Conservation (phyloP, 1,140 invertebrate species). For the Pogonomyrmex barbatus region DNA sequence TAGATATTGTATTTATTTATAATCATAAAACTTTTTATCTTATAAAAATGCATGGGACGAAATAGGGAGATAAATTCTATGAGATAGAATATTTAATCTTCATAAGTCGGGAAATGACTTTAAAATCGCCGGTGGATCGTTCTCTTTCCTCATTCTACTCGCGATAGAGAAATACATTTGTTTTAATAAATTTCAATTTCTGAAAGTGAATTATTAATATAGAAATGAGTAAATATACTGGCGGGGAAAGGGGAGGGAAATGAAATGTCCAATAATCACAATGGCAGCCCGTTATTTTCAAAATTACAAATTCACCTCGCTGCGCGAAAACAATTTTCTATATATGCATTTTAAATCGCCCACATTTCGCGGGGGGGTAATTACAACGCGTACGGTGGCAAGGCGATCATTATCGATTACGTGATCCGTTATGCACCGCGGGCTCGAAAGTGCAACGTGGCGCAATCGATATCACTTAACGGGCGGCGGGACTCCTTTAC, state of each 20-base stretch:
- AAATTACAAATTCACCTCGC: conserved; percentile 2
- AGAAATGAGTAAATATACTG: neutral
- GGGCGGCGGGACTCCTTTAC: conserved; percentile 8
- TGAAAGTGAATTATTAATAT: neutral
- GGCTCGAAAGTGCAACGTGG: conserved; percentile 33
- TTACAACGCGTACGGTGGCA: conserved; percentile 7
- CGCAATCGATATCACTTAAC: conserved; percentile 61
- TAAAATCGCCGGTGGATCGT: neutral
- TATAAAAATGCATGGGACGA: neutral
- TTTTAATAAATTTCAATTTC: neutral
- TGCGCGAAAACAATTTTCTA: neutral
- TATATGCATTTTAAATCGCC: neutral
- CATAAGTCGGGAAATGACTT: neutral
- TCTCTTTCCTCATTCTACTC: neutral
- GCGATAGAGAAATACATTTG: neutral
- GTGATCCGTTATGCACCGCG: conserved; percentile 55
- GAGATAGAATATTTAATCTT: neutral
- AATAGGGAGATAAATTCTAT: neutral
- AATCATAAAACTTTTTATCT: neutral
- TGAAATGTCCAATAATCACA: neutral
- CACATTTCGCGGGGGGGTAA: conserved; percentile 5
- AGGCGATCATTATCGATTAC: conserved; percentile 53
- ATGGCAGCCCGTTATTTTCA: conserved; percentile 3
- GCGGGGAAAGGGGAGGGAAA: neutral
- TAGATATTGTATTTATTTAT: neutral